These are phyloP conservation scores for Ptilorrhoa leucosticta DNA, from an alignment of 2,113 vertebrate genomes.

Conservation along the genomic window DNA sequence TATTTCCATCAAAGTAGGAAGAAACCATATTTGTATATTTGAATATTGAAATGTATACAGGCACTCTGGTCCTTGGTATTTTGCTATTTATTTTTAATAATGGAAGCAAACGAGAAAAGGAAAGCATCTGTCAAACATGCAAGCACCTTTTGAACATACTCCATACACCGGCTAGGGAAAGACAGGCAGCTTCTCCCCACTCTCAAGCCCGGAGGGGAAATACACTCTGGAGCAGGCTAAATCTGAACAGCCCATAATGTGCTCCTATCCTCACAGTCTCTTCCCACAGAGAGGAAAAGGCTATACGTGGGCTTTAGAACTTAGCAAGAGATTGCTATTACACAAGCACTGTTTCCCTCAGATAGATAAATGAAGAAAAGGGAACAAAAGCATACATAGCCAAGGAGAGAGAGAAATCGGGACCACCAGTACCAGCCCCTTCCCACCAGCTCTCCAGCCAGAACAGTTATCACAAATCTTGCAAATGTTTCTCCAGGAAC, in stretches of 20 bases:
- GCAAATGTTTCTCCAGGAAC: not conserved
- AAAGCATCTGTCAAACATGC: not conserved
- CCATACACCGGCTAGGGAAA: not conserved
- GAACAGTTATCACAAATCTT: not conserved
- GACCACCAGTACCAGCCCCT: not conserved
- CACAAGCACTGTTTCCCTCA: not conserved
- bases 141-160: not conserved
- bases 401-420: not conserved
- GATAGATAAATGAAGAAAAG: not conserved
- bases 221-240: not conserved
- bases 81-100: constrained; percentile 32
- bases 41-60: not conserved
- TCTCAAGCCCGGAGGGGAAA: not conserved
- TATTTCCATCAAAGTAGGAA: not conserved
- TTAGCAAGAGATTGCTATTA: not conserved
- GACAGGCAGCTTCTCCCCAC: not conserved
- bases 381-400: not conserved
- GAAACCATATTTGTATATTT: not conserved
- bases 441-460: not conserved
- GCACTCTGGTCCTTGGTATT: not conserved
- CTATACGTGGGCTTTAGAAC: not conserved
- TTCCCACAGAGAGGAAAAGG: not conserved
- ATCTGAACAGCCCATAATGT: not conserved
- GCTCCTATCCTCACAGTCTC: not conserved
- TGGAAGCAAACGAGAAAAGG: not conserved